Conservation (phyloP, 2,113 vertebrate species). For the Porphyrio hochstetteri region DNA sequence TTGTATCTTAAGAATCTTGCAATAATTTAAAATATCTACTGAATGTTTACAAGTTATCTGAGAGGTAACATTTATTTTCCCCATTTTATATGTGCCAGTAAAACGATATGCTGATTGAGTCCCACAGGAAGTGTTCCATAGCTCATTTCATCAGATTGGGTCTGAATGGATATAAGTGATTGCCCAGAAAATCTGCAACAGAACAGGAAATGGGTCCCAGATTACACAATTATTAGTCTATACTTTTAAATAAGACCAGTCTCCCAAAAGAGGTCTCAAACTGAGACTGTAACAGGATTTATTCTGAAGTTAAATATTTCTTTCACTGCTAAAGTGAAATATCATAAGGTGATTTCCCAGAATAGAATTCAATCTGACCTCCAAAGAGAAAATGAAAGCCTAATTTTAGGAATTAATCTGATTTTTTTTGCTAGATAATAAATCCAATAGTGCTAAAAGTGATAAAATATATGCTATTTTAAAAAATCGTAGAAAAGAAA, state of each 20-base stretch:
- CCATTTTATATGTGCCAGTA: background rate
- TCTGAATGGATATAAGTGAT: background rate
- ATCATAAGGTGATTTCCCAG: background rate
- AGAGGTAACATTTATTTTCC: background rate
- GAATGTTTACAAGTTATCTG: background rate
- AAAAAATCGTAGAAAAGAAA: background rate
- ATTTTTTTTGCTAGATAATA: background rate
- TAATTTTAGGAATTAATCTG: background rate
- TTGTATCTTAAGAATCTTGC: background rate
- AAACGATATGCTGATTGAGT: background rate
- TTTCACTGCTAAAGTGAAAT: background rate
- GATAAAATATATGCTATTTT: background rate
- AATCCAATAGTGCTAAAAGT: background rate
- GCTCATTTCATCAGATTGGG: background rate
- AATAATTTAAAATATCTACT: slow-evolving; percentile 10
- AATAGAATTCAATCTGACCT: background rate
- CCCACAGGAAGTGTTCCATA: background rate
- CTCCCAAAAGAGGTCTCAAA: background rate
- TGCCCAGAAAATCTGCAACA: background rate
- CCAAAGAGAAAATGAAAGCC: background rate
- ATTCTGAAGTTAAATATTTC: background rate
- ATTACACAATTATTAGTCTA: background rate
- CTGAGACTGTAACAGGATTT: background rate
- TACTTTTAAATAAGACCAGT: background rate
- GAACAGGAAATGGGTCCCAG: slow-evolving; percentile 3